Evolutionary conservation across 1,140 invertebrate species (phyloP), one percentile per base, ranked within the genome.

Genomic region (Vanessa tameamea): DNA sequence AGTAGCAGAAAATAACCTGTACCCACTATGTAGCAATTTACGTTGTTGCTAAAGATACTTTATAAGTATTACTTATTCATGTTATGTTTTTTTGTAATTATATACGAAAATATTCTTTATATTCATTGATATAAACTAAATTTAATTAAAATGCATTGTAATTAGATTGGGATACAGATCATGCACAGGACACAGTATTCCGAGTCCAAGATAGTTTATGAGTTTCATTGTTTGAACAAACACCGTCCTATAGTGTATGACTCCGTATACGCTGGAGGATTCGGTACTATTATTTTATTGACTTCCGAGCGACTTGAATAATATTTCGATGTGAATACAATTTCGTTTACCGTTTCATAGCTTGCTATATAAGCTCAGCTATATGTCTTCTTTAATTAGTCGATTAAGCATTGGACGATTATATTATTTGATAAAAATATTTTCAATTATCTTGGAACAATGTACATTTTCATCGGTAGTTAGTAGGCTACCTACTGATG

Each of bases 181-280:
- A 15, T 37, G 31, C 31, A 59, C 3, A 55, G 3, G 15, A 12
- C 26, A 26, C 13, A 15, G 57, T 31, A 9, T 59, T 13, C 57
- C 12, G 23, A 13, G 23, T 37, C 7, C 4, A 12, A 78, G 75
- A 79, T 83, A 68, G 78, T 84, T 83, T 86, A 83, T 76, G 81
- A 83, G 75, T 59, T 77, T 81, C 81, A 85, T 82, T 85, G 85
- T 83, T 84, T 80, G 78, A 78, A 77, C 43, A 43, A 64, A 66
- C 47, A 59, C 55, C 51, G 7, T n/a, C 51, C n/a, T 53, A 15
- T 9, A 43, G 37, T 43, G 37, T 43, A 9, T 16, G 11, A 57
- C 23, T 61, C 57, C 5, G 57, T 61, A n/a, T 59, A 31, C 57
- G 31, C 20, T 37, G 6, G 57, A 61, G 57, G 57, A 61, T 61